These are phyloP conservation scores for Lycocerus yunnanus DNA, from an alignment of 2,888 invertebrate genomes.

Conservation along the genomic window DNA sequence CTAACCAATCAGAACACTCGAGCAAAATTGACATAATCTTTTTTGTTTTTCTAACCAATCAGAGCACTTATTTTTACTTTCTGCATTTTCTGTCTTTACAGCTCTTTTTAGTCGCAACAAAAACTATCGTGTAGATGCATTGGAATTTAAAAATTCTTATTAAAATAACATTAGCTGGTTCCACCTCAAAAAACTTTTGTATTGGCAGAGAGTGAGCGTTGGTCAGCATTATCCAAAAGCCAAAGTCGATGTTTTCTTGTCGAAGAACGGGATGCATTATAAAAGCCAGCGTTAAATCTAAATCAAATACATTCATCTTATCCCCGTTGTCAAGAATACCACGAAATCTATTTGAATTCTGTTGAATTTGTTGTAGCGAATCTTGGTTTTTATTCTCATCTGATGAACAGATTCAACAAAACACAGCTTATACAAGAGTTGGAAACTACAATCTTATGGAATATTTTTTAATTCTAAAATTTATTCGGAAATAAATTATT, in stretches of 20 bases:
- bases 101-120: no score
- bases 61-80: no score
- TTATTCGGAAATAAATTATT: no score
- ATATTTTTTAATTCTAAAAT: slow-evolving; percentile 34
- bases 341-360: slow-evolving; percentile 35
- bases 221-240: slow-evolving; percentile 35
- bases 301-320: slow-evolving; percentile 33
- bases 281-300: slow-evolving; percentile 32
- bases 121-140: background rate
- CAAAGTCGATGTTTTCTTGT: slow-evolving; percentile 36
- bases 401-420: slow-evolving; percentile 2
- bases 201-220: slow-evolving; percentile 22
- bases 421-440: slow-evolving; percentile 27
- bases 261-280: slow-evolving; percentile 25
- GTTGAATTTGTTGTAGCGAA: slow-evolving; percentile 33
- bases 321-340: slow-evolving; percentile 34
- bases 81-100: no score
- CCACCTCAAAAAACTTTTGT: slow-evolving; percentile 35
- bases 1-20: no score
- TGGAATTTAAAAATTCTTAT: slow-evolving; percentile 7
- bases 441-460: slow-evolving; percentile 35
- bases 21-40: no score
- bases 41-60: no score
- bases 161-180: slow-evolving; percentile 33
- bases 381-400: slow-evolving; percentile 29